These are phyloP conservation scores for Tyrannus savana DNA, from an alignment of 2,113 vertebrate genomes.

Conservation along the genomic window DNA sequence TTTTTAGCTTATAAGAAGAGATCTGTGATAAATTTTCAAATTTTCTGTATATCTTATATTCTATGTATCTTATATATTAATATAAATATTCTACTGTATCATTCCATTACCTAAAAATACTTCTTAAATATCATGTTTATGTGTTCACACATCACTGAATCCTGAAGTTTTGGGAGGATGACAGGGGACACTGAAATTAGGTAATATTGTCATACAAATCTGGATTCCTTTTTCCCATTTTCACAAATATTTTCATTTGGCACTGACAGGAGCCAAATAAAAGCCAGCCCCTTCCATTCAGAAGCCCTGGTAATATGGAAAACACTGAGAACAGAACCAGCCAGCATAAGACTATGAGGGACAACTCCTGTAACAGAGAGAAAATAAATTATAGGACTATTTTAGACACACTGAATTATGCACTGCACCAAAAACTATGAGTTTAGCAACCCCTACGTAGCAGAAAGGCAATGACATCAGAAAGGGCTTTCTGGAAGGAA, in stretches of 20 bases:
- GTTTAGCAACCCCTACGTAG: not conserved
- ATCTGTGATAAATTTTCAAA: not conserved
- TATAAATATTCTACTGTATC: not conserved
- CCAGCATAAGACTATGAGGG: not conserved
- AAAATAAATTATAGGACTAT: not conserved
- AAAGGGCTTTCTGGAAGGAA: not conserved
- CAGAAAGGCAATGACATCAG: not conserved
- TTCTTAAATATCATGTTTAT: not conserved
- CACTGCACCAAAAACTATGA: not conserved
- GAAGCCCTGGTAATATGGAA: not conserved
- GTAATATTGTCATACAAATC: not conserved
- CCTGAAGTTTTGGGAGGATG: not conserved
- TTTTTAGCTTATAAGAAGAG: not conserved
- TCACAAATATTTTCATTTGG: not conserved
- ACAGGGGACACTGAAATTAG: not conserved
- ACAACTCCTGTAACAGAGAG: not conserved
- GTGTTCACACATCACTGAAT: not conserved
- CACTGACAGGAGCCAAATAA: not conserved
- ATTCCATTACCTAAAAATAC: not conserved
- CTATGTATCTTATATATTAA: not conserved
- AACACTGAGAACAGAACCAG: not conserved
- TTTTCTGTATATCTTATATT: not conserved
- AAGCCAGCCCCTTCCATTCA: not conserved
- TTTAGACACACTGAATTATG: not conserved
- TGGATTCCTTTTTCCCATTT: not conserved